Evolutionary conservation across 2,113 vertebrate genomes (phyloP).

Genomic region (Tor tambroides): DNA sequence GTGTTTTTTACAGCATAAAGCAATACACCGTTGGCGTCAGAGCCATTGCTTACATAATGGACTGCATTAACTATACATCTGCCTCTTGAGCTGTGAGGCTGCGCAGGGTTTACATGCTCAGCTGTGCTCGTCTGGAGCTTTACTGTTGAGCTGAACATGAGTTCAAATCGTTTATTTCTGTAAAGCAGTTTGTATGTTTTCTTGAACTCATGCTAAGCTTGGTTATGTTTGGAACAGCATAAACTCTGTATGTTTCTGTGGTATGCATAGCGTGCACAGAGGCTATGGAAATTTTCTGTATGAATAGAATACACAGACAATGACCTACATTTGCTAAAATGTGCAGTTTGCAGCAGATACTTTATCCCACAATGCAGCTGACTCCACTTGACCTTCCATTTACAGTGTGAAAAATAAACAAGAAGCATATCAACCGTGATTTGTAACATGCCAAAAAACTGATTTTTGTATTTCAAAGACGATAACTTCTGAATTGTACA

Average conservation of each 20-base stretch:
- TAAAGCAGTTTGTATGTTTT: not conserved
- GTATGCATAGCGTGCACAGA: not conserved
- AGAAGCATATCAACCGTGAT: not conserved
- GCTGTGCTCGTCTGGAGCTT: not conserved
- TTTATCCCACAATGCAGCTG: not conserved
- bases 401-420: not conserved
- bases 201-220: not conserved
- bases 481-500: not conserved
- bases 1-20: constrained; percentile 39
- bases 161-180: not conserved
- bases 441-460: not conserved
- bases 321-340: not conserved
- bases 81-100: not conserved
- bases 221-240: not conserved
- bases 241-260: not conserved
- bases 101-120: not conserved
- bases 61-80: constrained; percentile 31
- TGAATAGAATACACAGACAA: not conserved
- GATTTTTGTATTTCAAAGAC: not conserved
- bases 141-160: not conserved
- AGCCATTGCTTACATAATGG: constrained; percentile 33
- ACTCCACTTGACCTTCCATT: not conserved
- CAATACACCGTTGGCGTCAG: constrained; percentile 2
- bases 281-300: not conserved
- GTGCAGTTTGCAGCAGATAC: not conserved